These are phyloP conservation scores for Timema podura DNA, from an alignment of 2,888 invertebrate species.

Conservation along the genomic window DNA sequence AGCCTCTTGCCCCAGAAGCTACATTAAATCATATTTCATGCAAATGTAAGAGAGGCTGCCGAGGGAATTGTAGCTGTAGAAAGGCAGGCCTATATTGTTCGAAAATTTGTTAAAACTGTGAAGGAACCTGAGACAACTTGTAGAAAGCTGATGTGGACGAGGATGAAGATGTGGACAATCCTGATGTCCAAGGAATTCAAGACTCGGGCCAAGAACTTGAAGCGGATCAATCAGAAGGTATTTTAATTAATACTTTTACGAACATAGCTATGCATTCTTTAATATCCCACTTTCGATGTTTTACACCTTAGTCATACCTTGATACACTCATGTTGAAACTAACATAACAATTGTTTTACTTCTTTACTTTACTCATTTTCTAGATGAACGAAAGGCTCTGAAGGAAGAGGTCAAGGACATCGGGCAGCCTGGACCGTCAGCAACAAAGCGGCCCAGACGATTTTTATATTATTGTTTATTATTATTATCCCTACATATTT, in stretches of 20 bases:
- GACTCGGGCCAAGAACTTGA: not conserved
- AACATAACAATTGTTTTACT: not conserved
- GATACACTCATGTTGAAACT: too few relatives aligned
- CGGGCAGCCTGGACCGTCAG: not conserved
- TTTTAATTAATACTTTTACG: not conserved
- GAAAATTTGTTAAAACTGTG: not conserved
- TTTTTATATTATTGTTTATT: not conserved
- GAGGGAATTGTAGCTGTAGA: not conserved
- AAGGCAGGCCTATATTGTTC: not conserved
- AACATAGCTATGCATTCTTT: not conserved
- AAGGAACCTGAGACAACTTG: not conserved
- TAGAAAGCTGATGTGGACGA: not conserved
- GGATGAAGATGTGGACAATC: not conserved
- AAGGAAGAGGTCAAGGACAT: not conserved
- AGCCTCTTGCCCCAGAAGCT: not conserved
- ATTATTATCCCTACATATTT: too few relatives aligned
- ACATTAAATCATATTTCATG: not conserved
- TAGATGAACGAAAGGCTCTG: not conserved
- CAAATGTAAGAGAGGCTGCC: conserved; percentile 11
- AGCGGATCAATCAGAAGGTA: not conserved
- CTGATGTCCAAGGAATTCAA: not conserved
- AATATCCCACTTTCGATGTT: not conserved
- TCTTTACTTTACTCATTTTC: not conserved
- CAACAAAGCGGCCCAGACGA: not conserved
- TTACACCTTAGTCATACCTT: too few relatives aligned